Evolutionary conservation across 2,797 vertebrate genomes (phyloP), one percentile per base, ranked within the genome.

Genomic region (Pelochelys cantorii): DNA sequence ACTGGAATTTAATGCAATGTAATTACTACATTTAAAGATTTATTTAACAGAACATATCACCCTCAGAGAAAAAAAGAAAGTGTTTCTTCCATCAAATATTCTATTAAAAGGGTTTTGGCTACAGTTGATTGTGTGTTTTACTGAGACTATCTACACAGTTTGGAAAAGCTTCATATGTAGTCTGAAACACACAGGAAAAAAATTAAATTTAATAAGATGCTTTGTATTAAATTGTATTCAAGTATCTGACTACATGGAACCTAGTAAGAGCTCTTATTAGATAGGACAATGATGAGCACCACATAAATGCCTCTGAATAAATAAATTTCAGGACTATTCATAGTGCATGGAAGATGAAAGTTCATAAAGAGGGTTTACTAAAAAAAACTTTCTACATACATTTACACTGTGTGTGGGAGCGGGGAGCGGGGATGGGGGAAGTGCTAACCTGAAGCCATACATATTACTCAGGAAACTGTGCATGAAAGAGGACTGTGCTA

Each of bases 21-120:
- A 79, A 83, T 92, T 95, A 88, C 23, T 89, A 60, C 90, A 91
- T 88, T 95, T 95, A 79, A 88, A 79, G 92, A 94, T 53, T 93
- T 18, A 94, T 78, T 92, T 95, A 60, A 95, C 54, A 87, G 81
- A 96, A 84, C 62, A 83, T 27, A 84, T 37, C 91, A 95, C 48
- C 83, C 23, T 56, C 81, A 84, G 81, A 95, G 71, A 65, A 89
- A 91, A 93, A 94, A 85, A 92, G 57, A 92, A 95, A 95, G 65
- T 54, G 5, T 57, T 93, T 89, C 34, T 86, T 79, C 80, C 75
- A 29, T 23, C 86, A 71, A 89, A 86, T 12, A 31, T 90, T 93
- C 94, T 87, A 91, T 59, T 86, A 93, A 93, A 59, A 54, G 37
- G 55, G 71, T 60, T 75, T 79, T 34, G 60, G 79, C 53, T 93